phyloP scores from a whole-genome alignment of 2,888 invertebrate genomes.

The Eristalis pertinax region DNA sequence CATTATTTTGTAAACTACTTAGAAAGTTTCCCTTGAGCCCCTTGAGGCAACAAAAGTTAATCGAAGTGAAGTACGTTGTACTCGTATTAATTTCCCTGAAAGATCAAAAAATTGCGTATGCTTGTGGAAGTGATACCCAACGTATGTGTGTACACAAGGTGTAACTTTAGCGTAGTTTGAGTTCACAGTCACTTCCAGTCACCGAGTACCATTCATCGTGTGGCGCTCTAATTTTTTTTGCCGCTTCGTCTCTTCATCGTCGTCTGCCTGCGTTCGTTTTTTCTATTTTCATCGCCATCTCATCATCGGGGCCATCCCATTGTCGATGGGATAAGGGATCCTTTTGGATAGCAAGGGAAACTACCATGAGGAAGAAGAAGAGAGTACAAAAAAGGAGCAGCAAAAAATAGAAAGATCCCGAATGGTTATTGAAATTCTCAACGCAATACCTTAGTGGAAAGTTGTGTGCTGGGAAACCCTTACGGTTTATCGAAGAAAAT shows the following conservation, averaged over 20 bases:
- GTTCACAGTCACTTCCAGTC: conserved; percentile 5
- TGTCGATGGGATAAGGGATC: conserved; percentile 37
- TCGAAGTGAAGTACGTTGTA: conserved; percentile 1
- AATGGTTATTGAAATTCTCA: conserved; percentile 66
- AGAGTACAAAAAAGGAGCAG: not conserved
- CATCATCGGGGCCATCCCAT: conserved; percentile 42
- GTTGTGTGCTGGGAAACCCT: conserved; percentile 25
- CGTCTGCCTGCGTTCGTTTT: not conserved
- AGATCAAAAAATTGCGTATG: not conserved
- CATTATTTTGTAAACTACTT: conserved; percentile 19
- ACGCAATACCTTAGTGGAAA: conserved; percentile 21
- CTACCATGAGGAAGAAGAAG: not conserved
- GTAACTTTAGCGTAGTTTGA: conserved; percentile 15
- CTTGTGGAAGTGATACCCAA: not conserved
- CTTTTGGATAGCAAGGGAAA: not conserved
- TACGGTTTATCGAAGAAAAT: conserved; percentile 63
- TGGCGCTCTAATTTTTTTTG: not conserved
- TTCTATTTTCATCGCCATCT: conserved; percentile 34
- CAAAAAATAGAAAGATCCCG: not conserved
- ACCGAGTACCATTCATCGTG: conserved; percentile 29
- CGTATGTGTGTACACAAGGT: not conserved
- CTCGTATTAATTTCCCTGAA: conserved; percentile 1
- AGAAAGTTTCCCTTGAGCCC: conserved; percentile 2
- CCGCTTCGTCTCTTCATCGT: not conserved
- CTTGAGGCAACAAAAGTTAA: conserved; percentile 19